Evolutionary conservation across 2,888 invertebrate genomes (phyloP).

Genomic region (Morinoia aosen): DNA sequence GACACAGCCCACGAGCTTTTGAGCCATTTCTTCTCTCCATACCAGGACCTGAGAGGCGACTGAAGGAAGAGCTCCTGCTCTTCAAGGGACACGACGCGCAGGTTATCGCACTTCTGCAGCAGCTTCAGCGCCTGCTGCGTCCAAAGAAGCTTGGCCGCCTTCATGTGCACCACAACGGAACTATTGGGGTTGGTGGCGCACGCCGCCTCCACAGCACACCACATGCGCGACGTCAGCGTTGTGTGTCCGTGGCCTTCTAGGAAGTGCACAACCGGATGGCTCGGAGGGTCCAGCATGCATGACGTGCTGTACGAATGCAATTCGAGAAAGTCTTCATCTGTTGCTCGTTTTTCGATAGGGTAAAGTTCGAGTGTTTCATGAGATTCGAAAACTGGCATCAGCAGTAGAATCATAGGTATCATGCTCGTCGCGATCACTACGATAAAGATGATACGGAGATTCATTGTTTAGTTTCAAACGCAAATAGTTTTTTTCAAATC

Average conservation of each 20-base stretch:
- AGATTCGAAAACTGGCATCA: background rate
- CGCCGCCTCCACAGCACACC: constrained; percentile 66
- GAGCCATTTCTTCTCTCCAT: constrained; percentile 55
- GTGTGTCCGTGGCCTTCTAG: constrained; percentile 60
- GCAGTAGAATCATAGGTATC: background rate
- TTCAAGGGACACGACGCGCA: constrained; percentile 55
- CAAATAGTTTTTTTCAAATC: background rate
- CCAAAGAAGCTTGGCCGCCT: constrained; percentile 37
- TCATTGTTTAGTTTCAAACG: background rate
- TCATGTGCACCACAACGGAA: constrained; percentile 61
- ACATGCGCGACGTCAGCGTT: constrained; percentile 60
- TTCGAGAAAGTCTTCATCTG: background rate
- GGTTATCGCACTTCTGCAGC: constrained; percentile 49
- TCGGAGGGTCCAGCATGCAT: background rate
- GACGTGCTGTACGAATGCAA: background rate
- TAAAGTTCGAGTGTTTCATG: background rate
- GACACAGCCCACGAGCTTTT: constrained; percentile 56
- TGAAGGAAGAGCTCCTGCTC: constrained; percentile 50
- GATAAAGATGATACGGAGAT: background rate
- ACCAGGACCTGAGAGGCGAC: constrained; percentile 58
- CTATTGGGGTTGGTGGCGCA: constrained; percentile 56
- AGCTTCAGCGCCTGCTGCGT: constrained; percentile 5
- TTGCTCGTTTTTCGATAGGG: background rate
- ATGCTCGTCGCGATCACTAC: background rate
- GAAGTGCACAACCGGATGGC: constrained; percentile 53